A percentile compares a stretch with the other conserved stretches of the same genome.
phyloP scores from a whole-genome alignment of 92 coral and sea anemone species.

The Anthopleura xanthogrammica region DNA sequence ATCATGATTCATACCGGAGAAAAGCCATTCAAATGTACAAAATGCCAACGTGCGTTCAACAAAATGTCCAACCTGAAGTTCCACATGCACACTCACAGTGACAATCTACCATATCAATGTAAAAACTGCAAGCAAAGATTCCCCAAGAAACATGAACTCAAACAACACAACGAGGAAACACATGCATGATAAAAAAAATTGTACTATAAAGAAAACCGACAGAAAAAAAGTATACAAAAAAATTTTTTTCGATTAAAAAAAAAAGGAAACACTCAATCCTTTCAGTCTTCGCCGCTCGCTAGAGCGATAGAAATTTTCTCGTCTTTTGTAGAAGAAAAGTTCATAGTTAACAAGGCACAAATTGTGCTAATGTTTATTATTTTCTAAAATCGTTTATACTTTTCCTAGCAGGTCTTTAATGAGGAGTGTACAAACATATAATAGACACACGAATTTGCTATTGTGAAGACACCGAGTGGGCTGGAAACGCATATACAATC shows the following conservation, averaged over 20 bases:
- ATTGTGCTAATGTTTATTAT: constrained; percentile 20
- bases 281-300: background rate
- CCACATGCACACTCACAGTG: constrained; percentile 94
- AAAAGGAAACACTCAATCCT: background rate
- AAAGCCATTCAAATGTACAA: constrained; percentile 86
- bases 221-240: background rate
- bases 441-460: constrained; percentile 19
- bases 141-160: constrained; percentile 68
- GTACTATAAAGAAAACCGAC: constrained; percentile 8
- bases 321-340: background rate
- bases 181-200: constrained; percentile 41
- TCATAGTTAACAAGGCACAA: background rate
- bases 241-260: background rate
- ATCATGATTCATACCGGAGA: constrained; percentile 99
- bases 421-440: constrained; percentile 38
- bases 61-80: constrained; percentile 97
- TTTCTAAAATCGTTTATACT: constrained; percentile 35
- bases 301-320: background rate
- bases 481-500: background rate
- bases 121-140: constrained; percentile 78
- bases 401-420: constrained; percentile 40
- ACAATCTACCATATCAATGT: constrained; percentile 78
- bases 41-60: constrained; percentile 93
- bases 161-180: constrained; percentile 66
- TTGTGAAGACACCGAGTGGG: constrained; percentile 18